Percentiles rank a stretch among this genome's conserved stretches.
Conservation (phyloP, 2,797 vertebrate genomes). For the Pagetopsis macropterus region DNA sequence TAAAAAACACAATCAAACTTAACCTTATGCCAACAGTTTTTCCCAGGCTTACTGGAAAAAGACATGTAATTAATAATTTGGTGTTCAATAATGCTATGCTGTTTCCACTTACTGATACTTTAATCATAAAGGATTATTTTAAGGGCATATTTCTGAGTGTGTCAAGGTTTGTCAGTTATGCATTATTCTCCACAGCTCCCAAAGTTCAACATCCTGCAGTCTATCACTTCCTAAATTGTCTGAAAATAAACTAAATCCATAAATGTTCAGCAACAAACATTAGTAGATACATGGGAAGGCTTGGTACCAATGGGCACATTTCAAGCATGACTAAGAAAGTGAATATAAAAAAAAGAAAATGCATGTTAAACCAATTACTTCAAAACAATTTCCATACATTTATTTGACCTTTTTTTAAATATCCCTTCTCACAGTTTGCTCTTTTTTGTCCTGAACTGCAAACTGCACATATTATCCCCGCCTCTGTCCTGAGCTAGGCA, state of each 20-base stretch:
- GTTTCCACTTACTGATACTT: background rate
- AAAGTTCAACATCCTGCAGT: background rate
- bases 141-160: background rate
- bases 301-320: no score
- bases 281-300: background rate
- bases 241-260: background rate
- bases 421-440: background rate
- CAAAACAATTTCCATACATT: background rate
- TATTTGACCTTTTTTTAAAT: background rate
- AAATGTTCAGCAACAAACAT: background rate
- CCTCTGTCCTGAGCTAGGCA: conserved; percentile 25
- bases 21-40: conserved; percentile 6
- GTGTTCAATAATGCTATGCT: background rate
- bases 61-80: background rate
- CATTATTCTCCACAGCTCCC: background rate
- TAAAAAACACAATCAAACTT: background rate
- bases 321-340: no score
- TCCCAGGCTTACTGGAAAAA: background rate
- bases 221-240: background rate
- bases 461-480: conserved; percentile 40
- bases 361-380: no score
- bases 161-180: background rate
- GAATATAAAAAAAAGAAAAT: no score
- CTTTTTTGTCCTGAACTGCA: conserved; percentile 18
- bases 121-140: background rate